phyloP scores from a whole-genome alignment of 2,888 invertebrate genomes.

The Hemistola chrysoprasaria region DNA sequence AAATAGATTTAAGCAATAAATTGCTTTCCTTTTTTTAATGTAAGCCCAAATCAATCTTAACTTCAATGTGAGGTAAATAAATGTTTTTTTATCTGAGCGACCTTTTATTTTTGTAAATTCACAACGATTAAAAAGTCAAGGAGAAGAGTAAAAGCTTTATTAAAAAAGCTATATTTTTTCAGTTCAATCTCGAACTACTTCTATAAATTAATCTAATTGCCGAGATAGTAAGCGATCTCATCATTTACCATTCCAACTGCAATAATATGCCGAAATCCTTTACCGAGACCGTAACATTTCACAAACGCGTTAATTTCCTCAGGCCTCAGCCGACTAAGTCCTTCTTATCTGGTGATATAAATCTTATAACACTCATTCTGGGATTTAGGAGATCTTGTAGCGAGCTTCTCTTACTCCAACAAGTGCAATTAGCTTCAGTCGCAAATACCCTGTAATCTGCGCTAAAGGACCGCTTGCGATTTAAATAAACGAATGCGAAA shows the following conservation, averaged over 20 bases:
- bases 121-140: no score
- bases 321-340: conserved; percentile 25
- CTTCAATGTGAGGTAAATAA: no score
- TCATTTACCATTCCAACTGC: not conserved
- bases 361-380: conserved; percentile 77
- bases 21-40: no score
- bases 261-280: conserved; percentile 20
- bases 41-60: no score
- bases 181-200: no score
- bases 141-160: no score
- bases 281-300: conserved; percentile 27
- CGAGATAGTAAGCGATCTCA: not conserved
- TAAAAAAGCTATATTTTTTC: no score
- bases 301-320: conserved; percentile 72
- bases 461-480: conserved; percentile 54
- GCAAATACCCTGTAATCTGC: conserved; percentile 65
- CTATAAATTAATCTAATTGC: no score
- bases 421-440: conserved; percentile 74
- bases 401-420: conserved; percentile 65
- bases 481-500: conserved; percentile 45
- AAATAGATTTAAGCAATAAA: no score
- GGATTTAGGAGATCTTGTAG: conserved; percentile 60
- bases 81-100: no score
- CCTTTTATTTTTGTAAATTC: no score
- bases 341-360: conserved; percentile 61